These are phyloP conservation scores for Tortrix viridana DNA, from an alignment of 2,888 invertebrate genomes.

Conservation along the genomic window DNA sequence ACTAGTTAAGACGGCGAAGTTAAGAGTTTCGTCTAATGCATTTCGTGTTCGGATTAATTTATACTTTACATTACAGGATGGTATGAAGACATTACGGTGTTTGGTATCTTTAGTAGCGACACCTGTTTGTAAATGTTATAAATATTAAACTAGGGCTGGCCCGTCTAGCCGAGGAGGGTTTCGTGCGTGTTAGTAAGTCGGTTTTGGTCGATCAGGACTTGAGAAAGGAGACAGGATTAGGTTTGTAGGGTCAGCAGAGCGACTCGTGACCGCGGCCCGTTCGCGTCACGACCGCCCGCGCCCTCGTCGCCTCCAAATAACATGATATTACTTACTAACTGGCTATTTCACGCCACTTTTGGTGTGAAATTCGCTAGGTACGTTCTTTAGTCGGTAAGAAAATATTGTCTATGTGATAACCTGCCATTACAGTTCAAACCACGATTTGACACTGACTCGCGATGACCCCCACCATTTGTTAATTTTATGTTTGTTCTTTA, in stretches of 20 bases:
- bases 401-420: constrained; percentile 51
- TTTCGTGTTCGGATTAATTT: constrained; percentile 61
- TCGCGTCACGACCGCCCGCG: constrained; percentile 74
- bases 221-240: constrained; percentile 53
- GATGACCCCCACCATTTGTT: constrained; percentile 18
- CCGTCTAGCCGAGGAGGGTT: constrained; percentile 28
- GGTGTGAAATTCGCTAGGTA: constrained; percentile 47
- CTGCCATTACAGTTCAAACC: constrained; percentile 43
- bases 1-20: constrained; percentile 54
- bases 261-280: constrained; percentile 75
- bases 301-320: constrained; percentile 76
- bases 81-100: constrained; percentile 68
- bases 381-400: constrained; percentile 54
- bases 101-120: constrained; percentile 49
- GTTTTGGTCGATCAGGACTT: constrained; percentile 45
- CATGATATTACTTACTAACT: constrained; percentile 82
- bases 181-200: constrained; percentile 38
- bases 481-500: constrained; percentile 12
- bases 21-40: constrained; percentile 59
- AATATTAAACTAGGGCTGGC: constrained; percentile 45
- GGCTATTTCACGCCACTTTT: constrained; percentile 79
- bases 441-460: constrained; percentile 30
- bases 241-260: constrained; percentile 73
- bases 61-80: constrained; percentile 56
- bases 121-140: constrained; percentile 51